Evolutionary conservation across 92 coral and sea anemone genomes (phyloP).

Genomic region (Porites evermanni): DNA sequence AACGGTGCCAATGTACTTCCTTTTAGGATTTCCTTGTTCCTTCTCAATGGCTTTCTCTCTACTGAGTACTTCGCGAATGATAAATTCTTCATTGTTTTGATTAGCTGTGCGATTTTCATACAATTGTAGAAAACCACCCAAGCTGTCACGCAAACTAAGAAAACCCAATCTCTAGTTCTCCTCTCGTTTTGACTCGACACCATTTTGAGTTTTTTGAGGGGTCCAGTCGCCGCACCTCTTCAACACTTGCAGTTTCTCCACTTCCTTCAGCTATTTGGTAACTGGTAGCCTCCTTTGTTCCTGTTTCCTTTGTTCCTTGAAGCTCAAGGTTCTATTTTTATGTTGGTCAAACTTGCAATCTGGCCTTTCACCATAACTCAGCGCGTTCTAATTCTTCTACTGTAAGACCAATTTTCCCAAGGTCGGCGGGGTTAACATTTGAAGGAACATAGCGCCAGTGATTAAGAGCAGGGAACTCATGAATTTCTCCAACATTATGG

Average conservation of each 20-base stretch:
- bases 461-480: constrained; percentile 55
- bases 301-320: constrained; percentile 6
- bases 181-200: constrained; percentile 55
- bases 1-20: neutral
- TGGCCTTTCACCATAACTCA: constrained; percentile 66
- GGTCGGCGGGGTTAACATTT: constrained; percentile 72
- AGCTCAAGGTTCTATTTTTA: constrained; percentile 24
- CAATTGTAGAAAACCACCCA: constrained; percentile 40
- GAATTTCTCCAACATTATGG: constrained; percentile 57
- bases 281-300: constrained; percentile 23
- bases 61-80: constrained; percentile 51
- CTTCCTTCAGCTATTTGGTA: constrained; percentile 8
- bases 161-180: constrained; percentile 35
- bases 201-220: constrained; percentile 70
- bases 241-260: constrained; percentile 14
- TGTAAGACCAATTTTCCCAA: constrained; percentile 52
- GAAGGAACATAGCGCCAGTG: constrained; percentile 74
- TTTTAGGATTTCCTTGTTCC: neutral
- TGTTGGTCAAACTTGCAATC: constrained; percentile 45
- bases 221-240: constrained; percentile 48
- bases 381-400: constrained; percentile 44
- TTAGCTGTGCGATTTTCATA: too few species aligned
- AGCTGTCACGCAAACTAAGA: constrained; percentile 51
- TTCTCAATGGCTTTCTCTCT: constrained; percentile 58
- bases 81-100: constrained; percentile 47